These are phyloP conservation scores for Tethya wilhelma DNA, from an alignment of 37 sponge, comb jelly and placozoan species.

Conservation along the genomic window DNA sequence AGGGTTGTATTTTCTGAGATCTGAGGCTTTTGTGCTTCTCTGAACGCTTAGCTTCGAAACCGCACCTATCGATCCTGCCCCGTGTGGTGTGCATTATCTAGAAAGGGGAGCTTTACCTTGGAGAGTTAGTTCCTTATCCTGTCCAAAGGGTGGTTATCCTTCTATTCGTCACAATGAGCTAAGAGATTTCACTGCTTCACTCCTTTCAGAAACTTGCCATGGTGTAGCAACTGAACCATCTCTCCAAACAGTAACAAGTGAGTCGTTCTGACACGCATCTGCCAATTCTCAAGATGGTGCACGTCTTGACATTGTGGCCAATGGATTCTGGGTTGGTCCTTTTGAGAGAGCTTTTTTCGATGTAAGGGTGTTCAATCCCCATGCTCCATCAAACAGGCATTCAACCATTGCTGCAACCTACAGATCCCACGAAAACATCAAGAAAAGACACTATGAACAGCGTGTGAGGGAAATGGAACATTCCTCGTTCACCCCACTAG, in stretches of 20 bases:
- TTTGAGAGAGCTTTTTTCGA: no score
- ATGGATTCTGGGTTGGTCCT: slow-evolving; percentile 54
- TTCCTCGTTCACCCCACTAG: slow-evolving; percentile 34
- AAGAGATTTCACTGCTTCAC: slow-evolving; percentile 40
- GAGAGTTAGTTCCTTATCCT: no score
- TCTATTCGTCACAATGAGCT: slow-evolving; percentile 40
- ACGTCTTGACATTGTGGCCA: slow-evolving; percentile 21
- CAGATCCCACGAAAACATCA: slow-evolving; percentile 22
- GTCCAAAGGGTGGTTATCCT: slow-evolving; percentile 32
- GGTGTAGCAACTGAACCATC: slow-evolving; percentile 37
- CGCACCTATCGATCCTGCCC: no score
- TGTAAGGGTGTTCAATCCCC: background rate
- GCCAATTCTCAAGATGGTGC: slow-evolving; percentile 26
- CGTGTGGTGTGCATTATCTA: no score
- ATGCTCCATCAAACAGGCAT: slow-evolving; percentile 24
- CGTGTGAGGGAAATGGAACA: slow-evolving; percentile 45
- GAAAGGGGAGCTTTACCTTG: no score
- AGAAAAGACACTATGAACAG: slow-evolving; percentile 38
- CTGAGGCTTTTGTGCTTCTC: no score
- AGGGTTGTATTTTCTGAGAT: no score
- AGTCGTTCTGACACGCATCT: slow-evolving; percentile 2
- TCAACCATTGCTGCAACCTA: no score
- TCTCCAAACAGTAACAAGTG: slow-evolving; percentile 37
- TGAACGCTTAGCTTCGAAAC: no score
- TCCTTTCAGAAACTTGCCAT: slow-evolving; percentile 43